phyloP scores from a whole-genome alignment of 2,888 invertebrate genomes.

The Gnatocerus cornutus region DNA sequence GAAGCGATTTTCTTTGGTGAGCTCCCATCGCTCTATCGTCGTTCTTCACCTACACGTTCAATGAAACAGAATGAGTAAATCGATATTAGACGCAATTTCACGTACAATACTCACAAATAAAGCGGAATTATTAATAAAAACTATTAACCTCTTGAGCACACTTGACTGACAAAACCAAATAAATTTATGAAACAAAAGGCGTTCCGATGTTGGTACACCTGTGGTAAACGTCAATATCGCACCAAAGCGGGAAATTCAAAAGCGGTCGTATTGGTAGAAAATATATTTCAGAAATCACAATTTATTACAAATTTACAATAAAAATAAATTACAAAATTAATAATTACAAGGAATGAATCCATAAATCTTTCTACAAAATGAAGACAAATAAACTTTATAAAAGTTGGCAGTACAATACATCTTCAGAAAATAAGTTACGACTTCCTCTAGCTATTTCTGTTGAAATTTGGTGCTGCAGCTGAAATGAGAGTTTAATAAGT shows the following conservation, averaged over 20 bases:
- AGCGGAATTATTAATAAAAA: constrained; percentile 18
- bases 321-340: constrained; percentile 49
- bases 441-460: constrained; percentile 56
- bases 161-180: neutral
- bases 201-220: neutral
- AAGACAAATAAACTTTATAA: constrained; percentile 56
- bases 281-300: constrained; percentile 51
- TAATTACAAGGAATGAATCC: constrained; percentile 48
- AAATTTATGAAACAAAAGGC: too few relatives aligned
- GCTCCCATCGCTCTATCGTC: constrained; percentile 13
- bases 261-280: constrained; percentile 30
- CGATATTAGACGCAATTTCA: constrained; percentile 4
- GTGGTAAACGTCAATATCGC: neutral
- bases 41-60: neutral
- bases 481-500: constrained; percentile 50
- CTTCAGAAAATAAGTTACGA: constrained; percentile 38
- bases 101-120: constrained; percentile 25
- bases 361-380: constrained; percentile 48
- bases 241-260: constrained; percentile 6
- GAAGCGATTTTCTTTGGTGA: constrained; percentile 3
- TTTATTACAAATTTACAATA: constrained; percentile 52
- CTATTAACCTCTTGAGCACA: constrained; percentile 40
- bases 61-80: constrained; percentile 28
- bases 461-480: constrained; percentile 57
- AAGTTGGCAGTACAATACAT: constrained; percentile 59